These are phyloP conservation scores for Stomatorhinus walkeri DNA, from an alignment of 2,797 vertebrate species.

Conservation along the genomic window DNA sequence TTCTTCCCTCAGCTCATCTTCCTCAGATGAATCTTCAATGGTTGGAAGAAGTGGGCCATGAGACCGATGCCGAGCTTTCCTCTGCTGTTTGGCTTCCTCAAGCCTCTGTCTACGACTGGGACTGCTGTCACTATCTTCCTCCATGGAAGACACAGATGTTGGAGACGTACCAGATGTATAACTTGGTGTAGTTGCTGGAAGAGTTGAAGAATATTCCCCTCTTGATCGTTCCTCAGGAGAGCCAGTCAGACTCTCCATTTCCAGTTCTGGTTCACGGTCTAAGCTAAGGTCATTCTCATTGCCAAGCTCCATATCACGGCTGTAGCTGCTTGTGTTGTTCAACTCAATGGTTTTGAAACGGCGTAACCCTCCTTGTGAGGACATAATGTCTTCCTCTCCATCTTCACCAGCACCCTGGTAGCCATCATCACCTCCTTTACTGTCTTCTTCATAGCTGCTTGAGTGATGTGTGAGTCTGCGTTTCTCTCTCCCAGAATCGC, in stretches of 20 bases:
- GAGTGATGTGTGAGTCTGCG: constrained; percentile 76
- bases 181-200: constrained; percentile 92
- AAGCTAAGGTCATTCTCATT: constrained; percentile 74
- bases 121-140: constrained; percentile 98
- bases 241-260: constrained; percentile 98
- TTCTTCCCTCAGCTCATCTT: constrained; percentile 95
- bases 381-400: constrained; percentile 68
- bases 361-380: constrained; percentile 80
- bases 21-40: constrained; percentile 96
- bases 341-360: constrained; percentile 98
- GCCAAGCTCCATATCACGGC: constrained; percentile 79
- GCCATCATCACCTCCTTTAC: constrained; percentile 61
- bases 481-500: constrained; percentile 77
- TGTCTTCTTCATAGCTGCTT: constrained; percentile 78
- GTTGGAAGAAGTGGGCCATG: constrained; percentile 94
- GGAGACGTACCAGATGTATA: constrained; percentile 97
- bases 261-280: constrained; percentile 86
- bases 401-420: constrained; percentile 53
- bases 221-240: constrained; percentile 93
- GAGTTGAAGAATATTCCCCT: constrained; percentile 93
- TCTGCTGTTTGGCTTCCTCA: constrained; percentile 96
- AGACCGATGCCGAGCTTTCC: constrained; percentile 91
- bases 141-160: constrained; percentile 93
- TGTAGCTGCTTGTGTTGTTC: constrained; percentile 86
- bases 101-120: constrained; percentile 90